phyloP scores from a whole-genome alignment of 2,797 vertebrate species.

The Arrhamphus sclerolepis region DNA sequence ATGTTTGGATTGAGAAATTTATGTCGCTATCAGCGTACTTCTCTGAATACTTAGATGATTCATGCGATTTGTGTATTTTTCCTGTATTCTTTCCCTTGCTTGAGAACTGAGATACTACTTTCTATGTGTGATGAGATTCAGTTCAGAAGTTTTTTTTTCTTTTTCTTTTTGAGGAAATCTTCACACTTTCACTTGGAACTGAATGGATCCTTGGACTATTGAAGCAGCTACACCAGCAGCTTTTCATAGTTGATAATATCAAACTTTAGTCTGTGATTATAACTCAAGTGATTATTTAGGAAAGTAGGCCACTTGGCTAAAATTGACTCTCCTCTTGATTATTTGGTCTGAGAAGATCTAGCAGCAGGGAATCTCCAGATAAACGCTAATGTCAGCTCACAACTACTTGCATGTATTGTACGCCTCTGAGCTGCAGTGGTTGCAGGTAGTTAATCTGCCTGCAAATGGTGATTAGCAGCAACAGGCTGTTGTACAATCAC shows the following conservation, averaged over 20 bases:
- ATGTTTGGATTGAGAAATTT: conserved; percentile 61
- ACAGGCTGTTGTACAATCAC: conserved; percentile 37
- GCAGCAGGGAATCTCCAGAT: conserved; percentile 37
- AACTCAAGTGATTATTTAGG: conserved; percentile 4
- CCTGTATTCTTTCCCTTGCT: background rate
- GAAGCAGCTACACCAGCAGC: background rate
- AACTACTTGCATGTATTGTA: conserved; percentile 4
- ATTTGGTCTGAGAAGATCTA: conserved; percentile 35
- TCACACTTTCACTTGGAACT: conserved; percentile 4
- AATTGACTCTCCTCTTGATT: conserved; percentile 5
- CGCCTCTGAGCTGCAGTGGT: conserved; percentile 29
- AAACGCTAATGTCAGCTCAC: conserved; percentile 28
- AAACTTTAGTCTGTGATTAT: conserved; percentile 7
- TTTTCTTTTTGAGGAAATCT: background rate
- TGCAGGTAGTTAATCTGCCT: conserved; percentile 51
- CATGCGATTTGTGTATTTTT: conserved; percentile 27
- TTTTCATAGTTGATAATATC: background rate
- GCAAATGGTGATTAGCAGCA: conserved; percentile 54
- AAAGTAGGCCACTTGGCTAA: conserved; percentile 3
- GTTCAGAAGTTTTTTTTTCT: background rate
- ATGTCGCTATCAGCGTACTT: conserved; percentile 14
- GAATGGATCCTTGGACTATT: background rate
- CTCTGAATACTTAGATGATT: conserved; percentile 16
- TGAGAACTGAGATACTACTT: background rate
- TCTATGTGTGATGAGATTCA: background rate